Percentiles rank a stretch among this genome's conserved stretches.
These are phyloP conservation scores for Leptestheria dahalacensis DNA, from an alignment of 1,140 invertebrate species.

Conservation along the genomic window DNA sequence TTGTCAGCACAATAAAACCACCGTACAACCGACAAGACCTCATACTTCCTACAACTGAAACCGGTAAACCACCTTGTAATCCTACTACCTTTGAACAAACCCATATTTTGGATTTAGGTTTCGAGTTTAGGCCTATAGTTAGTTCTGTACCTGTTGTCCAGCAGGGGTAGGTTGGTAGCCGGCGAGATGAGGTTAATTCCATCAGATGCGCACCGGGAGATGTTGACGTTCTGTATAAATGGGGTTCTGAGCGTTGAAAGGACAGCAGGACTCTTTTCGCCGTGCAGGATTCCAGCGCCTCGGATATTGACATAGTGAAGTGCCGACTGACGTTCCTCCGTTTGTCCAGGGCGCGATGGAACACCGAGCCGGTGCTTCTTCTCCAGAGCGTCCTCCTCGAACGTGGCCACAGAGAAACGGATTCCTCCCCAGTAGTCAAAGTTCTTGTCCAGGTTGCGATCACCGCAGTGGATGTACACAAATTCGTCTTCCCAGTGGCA, in stretches of 20 bases:
- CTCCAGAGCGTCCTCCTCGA: constrained; percentile 12
- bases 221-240: constrained; percentile 59
- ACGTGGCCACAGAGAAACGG: constrained; percentile 20
- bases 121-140: constrained; percentile 15
- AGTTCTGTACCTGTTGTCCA: constrained; percentile 33
- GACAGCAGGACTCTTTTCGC: constrained; percentile 82
- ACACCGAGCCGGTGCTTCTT: not conserved
- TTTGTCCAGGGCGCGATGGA: constrained; percentile 13
- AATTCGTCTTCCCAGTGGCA: constrained; percentile 79
- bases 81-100: not conserved
- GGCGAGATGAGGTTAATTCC: constrained; percentile 85
- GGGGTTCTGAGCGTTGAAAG: constrained; percentile 77
- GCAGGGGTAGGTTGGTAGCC: constrained; percentile 48
- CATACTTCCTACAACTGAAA: constrained; percentile 1
- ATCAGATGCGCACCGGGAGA: constrained; percentile 71
- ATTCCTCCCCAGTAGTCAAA: constrained; percentile 92
- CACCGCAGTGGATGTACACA: constrained; percentile 85
- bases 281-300: constrained; percentile 92
- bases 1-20: no score
- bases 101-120: not conserved
- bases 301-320: constrained; percentile 72
- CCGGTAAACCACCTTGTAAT: not conserved
- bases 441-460: constrained; percentile 47
- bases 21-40: not conserved
- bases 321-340: constrained; percentile 42